These are phyloP conservation scores for Triplophysa siluroides DNA, from an alignment of 2,113 vertebrate genomes.

Conservation along the genomic window DNA sequence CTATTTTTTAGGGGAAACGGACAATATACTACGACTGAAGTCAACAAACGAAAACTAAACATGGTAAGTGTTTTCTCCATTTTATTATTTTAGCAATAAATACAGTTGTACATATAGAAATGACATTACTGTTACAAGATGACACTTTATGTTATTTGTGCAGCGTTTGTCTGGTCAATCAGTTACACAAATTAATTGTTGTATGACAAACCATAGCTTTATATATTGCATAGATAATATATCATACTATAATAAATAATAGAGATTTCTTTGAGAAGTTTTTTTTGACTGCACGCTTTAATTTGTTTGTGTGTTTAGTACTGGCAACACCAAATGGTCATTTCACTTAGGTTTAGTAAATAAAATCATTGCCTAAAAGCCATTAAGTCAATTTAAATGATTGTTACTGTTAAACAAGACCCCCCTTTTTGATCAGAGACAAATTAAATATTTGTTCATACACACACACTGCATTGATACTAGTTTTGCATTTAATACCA, in stretches of 20 bases:
- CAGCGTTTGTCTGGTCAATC: too few relatives aligned
- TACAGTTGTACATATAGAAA: neutral
- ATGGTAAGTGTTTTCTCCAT: neutral
- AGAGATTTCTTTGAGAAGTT: too few relatives aligned
- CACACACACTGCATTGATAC: too few relatives aligned
- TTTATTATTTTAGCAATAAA: neutral
- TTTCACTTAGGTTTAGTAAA: neutral
- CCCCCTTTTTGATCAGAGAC: too few relatives aligned
- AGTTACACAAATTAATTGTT: too few relatives aligned
- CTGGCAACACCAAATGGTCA: constrained; percentile 8
- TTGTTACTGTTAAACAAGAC: too few relatives aligned
- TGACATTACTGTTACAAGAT: neutral
- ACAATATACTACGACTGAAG: neutral
- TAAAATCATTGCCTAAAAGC: too few relatives aligned
- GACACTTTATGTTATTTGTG: neutral
- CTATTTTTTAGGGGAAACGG: neutral
- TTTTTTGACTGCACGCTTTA: neutral
- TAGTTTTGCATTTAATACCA: too few relatives aligned
- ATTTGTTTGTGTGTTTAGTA: neutral
- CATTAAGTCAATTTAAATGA: too few relatives aligned
- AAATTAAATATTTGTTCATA: neutral
- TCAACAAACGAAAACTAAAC: neutral
- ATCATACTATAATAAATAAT: too few relatives aligned
- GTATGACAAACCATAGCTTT: too few relatives aligned
- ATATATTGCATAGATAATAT: too few relatives aligned